Base-by-base conservation (phyloP, 2,888 invertebrate species). In the Heliconius ismenius region DNA sequence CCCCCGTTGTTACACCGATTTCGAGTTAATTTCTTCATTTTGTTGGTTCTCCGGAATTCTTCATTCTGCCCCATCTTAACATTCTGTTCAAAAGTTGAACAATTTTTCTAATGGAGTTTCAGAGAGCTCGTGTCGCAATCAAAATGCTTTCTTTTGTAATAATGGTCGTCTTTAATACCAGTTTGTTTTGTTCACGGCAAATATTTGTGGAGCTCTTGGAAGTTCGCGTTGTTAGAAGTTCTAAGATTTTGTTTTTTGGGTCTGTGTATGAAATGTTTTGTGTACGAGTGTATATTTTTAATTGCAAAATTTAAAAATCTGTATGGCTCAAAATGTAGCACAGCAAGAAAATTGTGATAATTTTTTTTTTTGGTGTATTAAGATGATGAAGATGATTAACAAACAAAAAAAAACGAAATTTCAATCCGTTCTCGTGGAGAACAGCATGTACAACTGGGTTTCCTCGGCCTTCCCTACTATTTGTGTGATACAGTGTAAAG, bases 1-100 rank as follows among this genome's bases (percentile, higher is more conserved):
- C 91, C 88, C 84, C 87, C 86, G 86, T 90, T 87, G 89, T 91
- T 90, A 89, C 88, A 92, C 89, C 89, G 89, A 91, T 91, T 91
- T 87, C 85, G 86, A 88, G 88, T 91, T 91, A 92, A 92, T 92
- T 91, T 92, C 91, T 91, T 91, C 91, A 91, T 92, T 91, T 90
- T 90, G 89, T 90, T 87, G 85, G 86, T 84, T 83, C 86, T 84
- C 85, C 82, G 80, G 82, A 82, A 83, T 85, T 86, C 83, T 84
- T 85, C 81, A 81, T 82, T 85, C 83, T 63, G 13, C 76, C 77
- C 74, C 77, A 82, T 81, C 81, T 76, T 73, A 77, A 81, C 79
- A 83, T 83, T 83, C 82, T 72, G 78, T 80, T 79, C 76, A 81
- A 82, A 90, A 88, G 87, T 89, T 86, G 88, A 86, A 86, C 84